Evolutionary conservation across 2,797 vertebrate species (phyloP), one percentile per base, ranked within the genome.

Genomic region (Gambelia wislizenii): DNA sequence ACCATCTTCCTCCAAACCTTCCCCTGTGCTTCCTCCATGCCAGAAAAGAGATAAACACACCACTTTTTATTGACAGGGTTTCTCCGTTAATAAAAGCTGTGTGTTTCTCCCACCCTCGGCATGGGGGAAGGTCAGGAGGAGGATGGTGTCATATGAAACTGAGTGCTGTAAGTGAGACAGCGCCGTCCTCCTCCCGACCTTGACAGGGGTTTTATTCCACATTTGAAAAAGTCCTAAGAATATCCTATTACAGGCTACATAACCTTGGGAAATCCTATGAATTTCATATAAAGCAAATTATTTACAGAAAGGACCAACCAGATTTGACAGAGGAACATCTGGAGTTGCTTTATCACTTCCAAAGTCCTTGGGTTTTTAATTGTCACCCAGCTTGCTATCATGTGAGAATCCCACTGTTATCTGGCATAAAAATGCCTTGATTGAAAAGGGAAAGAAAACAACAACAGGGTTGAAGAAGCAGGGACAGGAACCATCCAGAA

Each of bases 351-450:
- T 59, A 27, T 88, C 42, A 77, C 27, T 84, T 47, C 77, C 22
- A 64, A 9, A 76, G 64, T 80, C 54, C 79, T 93, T 69, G 42
- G 8, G 0, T 42, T 74, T 91, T 91, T 77, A 88, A 86, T 90
- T 93, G 18, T 85, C 47, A 44, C 20, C 56, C 20, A 12, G 42
- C 86, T 77, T 92, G 72, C 91, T 84, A 54, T 78, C 42, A 91
- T 70, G n/a, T 80, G 14, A 84, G 14, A 88, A 90, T 76, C 86
- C 61, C 74, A 82, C 0, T 0, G 36, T n/a, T 72, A 69, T 87
- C 59, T 56, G 72, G 25, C 22, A 74, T 10, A 81, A 67, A 72
- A 47, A 47, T 13, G 56, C 30, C 47, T 54, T 47, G 16, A 83
- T 87, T 87, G 33, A 74, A 7, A 84, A 52, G 22, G 6, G 74